phyloP scores from a whole-genome alignment of 2,113 vertebrate species.

The Scartelaos histophorus region DNA sequence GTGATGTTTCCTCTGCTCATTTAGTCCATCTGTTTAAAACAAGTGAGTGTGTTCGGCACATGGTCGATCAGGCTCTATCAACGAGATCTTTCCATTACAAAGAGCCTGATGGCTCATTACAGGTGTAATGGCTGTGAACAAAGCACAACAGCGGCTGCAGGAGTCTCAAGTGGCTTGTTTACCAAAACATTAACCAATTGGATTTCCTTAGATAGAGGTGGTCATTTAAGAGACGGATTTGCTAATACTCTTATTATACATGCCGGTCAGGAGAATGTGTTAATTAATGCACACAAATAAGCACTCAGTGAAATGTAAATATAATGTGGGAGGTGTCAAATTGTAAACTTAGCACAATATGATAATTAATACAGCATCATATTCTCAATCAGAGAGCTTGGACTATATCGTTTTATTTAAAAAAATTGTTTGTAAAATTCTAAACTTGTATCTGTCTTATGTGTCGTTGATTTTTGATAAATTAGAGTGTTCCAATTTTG shows the following conservation, averaged over 20 bases:
- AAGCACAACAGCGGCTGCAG: conserved; percentile 18
- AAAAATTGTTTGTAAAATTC: not conserved
- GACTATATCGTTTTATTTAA: not conserved
- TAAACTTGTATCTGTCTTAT: not conserved
- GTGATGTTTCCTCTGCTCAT: not conserved
- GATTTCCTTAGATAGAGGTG: conserved; percentile 16
- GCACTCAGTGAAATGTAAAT: not conserved
- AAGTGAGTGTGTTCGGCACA: not conserved
- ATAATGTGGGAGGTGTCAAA: not conserved
- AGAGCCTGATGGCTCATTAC: conserved; percentile 31
- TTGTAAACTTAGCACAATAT: not conserved
- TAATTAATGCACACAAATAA: not conserved
- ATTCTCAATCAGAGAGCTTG: too few relatives aligned
- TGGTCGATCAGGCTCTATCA: not conserved
- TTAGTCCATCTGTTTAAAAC: not conserved
- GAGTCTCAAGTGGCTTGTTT: conserved; percentile 26
- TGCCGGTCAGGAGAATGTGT: not conserved
- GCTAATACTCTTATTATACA: not conserved
- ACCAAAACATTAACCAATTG: conserved; percentile 12
- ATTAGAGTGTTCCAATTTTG: not conserved
- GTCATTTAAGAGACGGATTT: conserved; percentile 6
- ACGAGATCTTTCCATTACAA: conserved; percentile 8
- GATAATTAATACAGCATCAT: not conserved
- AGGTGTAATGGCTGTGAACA: conserved; percentile 37
- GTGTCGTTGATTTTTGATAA: not conserved